phyloP scores from a whole-genome alignment of 2,113 vertebrate genomes.

The Onychorhynchus coronatus region DNA sequence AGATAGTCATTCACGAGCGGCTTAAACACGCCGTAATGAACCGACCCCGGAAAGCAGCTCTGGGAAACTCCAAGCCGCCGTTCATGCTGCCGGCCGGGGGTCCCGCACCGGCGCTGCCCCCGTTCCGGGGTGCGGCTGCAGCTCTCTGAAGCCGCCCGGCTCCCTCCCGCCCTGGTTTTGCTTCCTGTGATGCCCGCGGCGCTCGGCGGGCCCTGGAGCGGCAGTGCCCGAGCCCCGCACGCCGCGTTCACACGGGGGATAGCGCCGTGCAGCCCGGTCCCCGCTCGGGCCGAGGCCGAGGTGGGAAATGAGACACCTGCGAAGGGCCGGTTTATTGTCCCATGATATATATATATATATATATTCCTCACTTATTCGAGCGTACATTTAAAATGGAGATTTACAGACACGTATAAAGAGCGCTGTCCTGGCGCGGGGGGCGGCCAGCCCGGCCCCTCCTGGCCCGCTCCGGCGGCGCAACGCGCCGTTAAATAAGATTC shows the following conservation, averaged over 20 bases:
- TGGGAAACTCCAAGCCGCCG: neutral
- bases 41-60: neutral
- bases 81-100: neutral
- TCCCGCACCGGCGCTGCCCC: neutral
- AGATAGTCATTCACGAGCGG: constrained; percentile 73
- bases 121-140: neutral
- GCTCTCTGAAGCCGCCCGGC: neutral
- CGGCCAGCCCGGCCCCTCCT: constrained; percentile 20
- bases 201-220: neutral
- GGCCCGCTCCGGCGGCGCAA: neutral
- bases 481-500: constrained; percentile 65
- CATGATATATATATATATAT: constrained; percentile 57
- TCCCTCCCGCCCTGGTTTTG: neutral
- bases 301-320: constrained; percentile 69
- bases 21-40: constrained; percentile 55
- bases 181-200: neutral
- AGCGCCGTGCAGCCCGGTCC: neutral
- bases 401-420: constrained; percentile 78
- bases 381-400: constrained; percentile 78
- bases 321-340: constrained; percentile 76
- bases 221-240: neutral
- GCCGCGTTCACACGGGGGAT: neutral
- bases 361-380: constrained; percentile 76
- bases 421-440: constrained; percentile 49
- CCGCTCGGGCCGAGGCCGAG: neutral